Evolutionary conservation across 2,888 invertebrate species (phyloP).

Genomic region (Torymus tubicola): DNA sequence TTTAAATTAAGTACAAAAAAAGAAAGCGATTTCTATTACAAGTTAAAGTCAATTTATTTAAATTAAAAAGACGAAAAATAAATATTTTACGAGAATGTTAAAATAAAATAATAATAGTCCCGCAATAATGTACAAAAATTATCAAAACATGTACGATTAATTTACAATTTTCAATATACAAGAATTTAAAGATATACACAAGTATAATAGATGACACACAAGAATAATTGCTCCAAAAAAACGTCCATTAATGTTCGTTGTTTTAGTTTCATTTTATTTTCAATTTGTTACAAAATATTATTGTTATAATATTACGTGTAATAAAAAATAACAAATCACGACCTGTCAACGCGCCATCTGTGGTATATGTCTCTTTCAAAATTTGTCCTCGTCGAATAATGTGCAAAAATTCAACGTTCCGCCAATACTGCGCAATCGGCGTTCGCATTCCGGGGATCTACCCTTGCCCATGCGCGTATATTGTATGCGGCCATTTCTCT

Average conservation of each 20-base stretch:
- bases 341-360: constrained; percentile 13
- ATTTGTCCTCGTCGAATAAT: not conserved
- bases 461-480: constrained; percentile 23
- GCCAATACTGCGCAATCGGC: not conserved
- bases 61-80: constrained; percentile 4
- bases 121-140: not conserved
- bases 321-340: constrained; percentile 58
- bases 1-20: not conserved
- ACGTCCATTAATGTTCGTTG: not conserved
- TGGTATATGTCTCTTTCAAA: constrained; percentile 6
- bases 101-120: not conserved
- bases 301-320: constrained; percentile 52
- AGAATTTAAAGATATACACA: not conserved
- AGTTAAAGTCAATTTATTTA: constrained; percentile 18
- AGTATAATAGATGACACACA: not conserved
- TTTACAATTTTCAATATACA: not conserved
- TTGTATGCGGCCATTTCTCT: not conserved
- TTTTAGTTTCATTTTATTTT: constrained; percentile 52
- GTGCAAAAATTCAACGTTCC: too few relatives aligned
- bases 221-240: not conserved
- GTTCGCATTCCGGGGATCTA: constrained; percentile 46
- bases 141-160: not conserved
- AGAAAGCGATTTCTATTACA: not conserved
- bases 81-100: constrained; percentile 2
- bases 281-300: constrained; percentile 59